Evolutionary conservation across 2,888 invertebrate genomes (phyloP).

Genomic region (Caradrina clavipalpis): DNA sequence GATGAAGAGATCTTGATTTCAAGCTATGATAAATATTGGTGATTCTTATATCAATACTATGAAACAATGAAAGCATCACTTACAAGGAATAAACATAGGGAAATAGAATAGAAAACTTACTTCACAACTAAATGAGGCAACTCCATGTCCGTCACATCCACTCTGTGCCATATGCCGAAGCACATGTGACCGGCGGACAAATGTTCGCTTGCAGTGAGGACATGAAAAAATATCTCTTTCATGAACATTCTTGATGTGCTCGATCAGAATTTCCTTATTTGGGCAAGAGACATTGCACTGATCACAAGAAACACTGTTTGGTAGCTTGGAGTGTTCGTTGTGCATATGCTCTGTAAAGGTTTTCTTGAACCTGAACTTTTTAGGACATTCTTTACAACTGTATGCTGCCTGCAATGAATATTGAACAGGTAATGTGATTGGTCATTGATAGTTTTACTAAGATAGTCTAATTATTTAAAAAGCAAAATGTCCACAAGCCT

Average conservation of each 20-base stretch:
- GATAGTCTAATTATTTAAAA: not conserved
- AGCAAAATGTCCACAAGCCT: not conserved
- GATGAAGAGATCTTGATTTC: not conserved
- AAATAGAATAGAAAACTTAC: slow-evolving; percentile 67
- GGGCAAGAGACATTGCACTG: slow-evolving; percentile 93
- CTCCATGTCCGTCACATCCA: slow-evolving; percentile 92
- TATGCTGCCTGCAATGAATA: slow-evolving; percentile 60
- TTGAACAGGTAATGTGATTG: slow-evolving; percentile 2
- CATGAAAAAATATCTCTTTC: slow-evolving; percentile 90
- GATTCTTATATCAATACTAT: not conserved
- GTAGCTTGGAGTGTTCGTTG: slow-evolving; percentile 92
- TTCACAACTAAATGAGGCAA: slow-evolving; percentile 77
- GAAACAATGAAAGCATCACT: not conserved
- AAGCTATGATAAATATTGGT: not conserved
- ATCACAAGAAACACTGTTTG: slow-evolving; percentile 91
- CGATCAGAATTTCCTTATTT: slow-evolving; percentile 90
- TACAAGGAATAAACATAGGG: not conserved
- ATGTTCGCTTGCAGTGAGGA: slow-evolving; percentile 93
- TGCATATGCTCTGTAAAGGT: slow-evolving; percentile 92
- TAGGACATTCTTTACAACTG: slow-evolving; percentile 92
- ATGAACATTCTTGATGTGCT: slow-evolving; percentile 93
- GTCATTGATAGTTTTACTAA: not conserved
- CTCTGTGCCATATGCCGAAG: slow-evolving; percentile 93
- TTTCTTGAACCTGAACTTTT: slow-evolving; percentile 93
- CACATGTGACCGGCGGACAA: slow-evolving; percentile 94